These are phyloP conservation scores for Eilema depressum DNA, from an alignment of 2,888 invertebrate genomes.

Conservation along the genomic window DNA sequence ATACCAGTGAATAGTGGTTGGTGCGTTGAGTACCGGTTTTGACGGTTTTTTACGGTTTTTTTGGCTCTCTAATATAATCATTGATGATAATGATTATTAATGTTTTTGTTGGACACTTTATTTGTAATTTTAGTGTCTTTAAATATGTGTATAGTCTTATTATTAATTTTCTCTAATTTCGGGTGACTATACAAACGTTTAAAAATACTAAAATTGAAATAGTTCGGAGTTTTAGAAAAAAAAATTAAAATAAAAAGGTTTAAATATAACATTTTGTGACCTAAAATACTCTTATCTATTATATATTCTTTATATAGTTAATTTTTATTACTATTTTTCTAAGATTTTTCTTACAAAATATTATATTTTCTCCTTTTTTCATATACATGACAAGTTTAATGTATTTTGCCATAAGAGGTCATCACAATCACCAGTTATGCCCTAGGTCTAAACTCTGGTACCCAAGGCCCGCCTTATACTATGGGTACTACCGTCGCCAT, in stretches of 20 bases:
- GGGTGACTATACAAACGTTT: slow-evolving; percentile 19
- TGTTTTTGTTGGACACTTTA: background rate
- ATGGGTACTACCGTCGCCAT: slow-evolving; percentile 32
- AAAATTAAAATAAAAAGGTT: background rate
- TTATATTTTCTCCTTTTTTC: background rate
- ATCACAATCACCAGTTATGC: slow-evolving; percentile 20
- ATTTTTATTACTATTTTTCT: slow-evolving; percentile 3
- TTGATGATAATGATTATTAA: background rate
- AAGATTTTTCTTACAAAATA: slow-evolving; percentile 6
- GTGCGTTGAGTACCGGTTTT: slow-evolving; percentile 21
- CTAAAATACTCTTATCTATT: slow-evolving; percentile 2
- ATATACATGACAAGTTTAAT: slow-evolving; percentile 24
- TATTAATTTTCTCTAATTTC: slow-evolving; percentile 14
- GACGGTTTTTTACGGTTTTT: background rate
- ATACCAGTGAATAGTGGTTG: slow-evolving; percentile 46
- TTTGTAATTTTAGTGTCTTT: slow-evolving; percentile 6
- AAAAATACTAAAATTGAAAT: slow-evolving; percentile 9
- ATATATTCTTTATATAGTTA: background rate
- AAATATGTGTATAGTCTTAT: slow-evolving; percentile 8
- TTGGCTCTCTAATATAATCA: slow-evolving; percentile 30
- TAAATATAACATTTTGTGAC: slow-evolving; percentile 14
- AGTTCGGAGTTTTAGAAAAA: background rate
- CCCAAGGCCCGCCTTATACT: slow-evolving; percentile 38
- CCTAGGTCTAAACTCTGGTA: too few species aligned
- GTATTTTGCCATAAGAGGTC: slow-evolving; percentile 10